Evolutionary conservation across 1,140 invertebrate genomes (phyloP), one percentile per base, ranked within the genome.

Genomic region (Drosophila erecta): DNA sequence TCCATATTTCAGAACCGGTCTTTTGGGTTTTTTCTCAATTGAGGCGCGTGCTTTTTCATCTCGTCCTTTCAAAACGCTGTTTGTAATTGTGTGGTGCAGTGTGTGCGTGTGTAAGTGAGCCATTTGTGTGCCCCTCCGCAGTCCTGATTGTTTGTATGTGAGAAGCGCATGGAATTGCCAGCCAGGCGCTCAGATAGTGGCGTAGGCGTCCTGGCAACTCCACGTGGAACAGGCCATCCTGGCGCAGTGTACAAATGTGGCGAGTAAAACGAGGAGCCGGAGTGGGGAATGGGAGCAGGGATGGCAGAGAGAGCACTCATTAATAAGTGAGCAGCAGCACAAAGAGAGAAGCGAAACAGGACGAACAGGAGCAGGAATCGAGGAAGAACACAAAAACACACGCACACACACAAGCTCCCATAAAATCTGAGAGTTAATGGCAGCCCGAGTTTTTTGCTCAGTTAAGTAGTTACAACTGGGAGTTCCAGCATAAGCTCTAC

Each of bases 371-470:
- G 35, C 53, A 54, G 50, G 50, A 76, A 24, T 49, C 73, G 49
- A 22, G 12, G 27, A 50, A 24, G 35, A 61, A n/a, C n/a, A 54
- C 17, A 24, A 44, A 43, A 24, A 46, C 47, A 60, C 38, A 65
- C 35, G 17, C 55, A 53, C 55, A 46, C 27, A 35, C 35, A 64
- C 46, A 72, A 81, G 57, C 78, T 81, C 74, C 40, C 75, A 79
- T 81, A 65, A 76, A 75, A 84, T 83, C 75, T 59, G 65, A 64
- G 81, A 86, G 83, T 87, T 87, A 87, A 86, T 79, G 83, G 51
- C 59, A 54, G n/a, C 27, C 51, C 37, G 43, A 24, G 55, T 56
- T 41, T 43, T 54, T 60, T 75, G 20, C 40, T 35, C 35, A 60
- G 61, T 73, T 72, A 76, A 77, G 72, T 76, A 78, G 60, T 62